phyloP scores from a whole-genome alignment of 2,888 invertebrate species.

The Nymphalis urticae region DNA sequence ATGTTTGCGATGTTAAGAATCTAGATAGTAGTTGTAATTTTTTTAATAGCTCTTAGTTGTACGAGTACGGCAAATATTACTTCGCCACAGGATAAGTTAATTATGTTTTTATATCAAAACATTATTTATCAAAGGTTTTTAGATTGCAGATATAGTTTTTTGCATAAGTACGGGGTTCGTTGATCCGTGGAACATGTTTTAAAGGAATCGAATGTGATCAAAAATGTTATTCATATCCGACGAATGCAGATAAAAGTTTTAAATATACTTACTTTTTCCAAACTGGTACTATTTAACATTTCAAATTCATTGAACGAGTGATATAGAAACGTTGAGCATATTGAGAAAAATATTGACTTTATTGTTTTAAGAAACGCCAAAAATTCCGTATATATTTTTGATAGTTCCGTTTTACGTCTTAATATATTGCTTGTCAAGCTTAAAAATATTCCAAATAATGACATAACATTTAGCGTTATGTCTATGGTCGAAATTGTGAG shows the following conservation, averaged over 20 bases:
- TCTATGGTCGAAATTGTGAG: neutral
- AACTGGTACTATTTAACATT: slow-evolving; percentile 71
- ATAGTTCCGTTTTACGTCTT: slow-evolving; percentile 58
- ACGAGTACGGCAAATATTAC: no score
- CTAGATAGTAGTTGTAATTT: no score
- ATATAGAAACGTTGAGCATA: slow-evolving; percentile 63
- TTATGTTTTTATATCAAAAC: no score
- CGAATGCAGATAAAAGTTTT: neutral
- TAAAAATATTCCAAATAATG: slow-evolving; percentile 57
- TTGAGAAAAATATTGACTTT: slow-evolving; percentile 60
- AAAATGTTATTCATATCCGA: neutral
- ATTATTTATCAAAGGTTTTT: neutral
- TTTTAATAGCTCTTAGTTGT: no score
- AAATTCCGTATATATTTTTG: slow-evolving; percentile 67
- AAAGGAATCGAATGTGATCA: neutral
- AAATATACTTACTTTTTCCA: slow-evolving; percentile 56
- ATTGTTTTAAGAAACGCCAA: slow-evolving; percentile 58
- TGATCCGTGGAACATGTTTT: neutral
- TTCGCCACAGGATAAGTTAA: no score
- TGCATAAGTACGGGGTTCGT: no score
- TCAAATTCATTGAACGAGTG: slow-evolving; percentile 67
- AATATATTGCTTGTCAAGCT: slow-evolving; percentile 56
- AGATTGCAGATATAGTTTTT: neutral
- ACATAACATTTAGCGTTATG: slow-evolving; percentile 41
- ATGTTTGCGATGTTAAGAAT: no score